A percentile compares a stretch with the other conserved stretches of the same genome.
Conservation (phyloP, 2,113 vertebrate species). For the Archilochus colubris region DNA sequence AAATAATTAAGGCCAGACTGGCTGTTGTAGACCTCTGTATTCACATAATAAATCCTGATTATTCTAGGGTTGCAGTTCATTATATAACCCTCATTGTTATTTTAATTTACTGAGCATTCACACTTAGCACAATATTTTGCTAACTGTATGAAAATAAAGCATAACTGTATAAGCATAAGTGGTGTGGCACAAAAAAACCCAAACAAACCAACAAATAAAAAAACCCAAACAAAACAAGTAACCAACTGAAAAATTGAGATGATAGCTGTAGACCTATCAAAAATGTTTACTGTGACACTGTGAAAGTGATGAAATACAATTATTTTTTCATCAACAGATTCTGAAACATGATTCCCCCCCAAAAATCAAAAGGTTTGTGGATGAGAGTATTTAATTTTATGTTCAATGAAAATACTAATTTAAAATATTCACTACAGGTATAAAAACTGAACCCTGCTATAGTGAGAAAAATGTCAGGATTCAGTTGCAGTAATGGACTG, state of each 20-base stretch:
- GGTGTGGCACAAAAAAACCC: neutral
- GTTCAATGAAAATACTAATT: neutral
- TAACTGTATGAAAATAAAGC: neutral
- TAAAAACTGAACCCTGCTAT: neutral
- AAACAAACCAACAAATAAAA: neutral
- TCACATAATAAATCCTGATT: neutral
- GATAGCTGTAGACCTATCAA: neutral
- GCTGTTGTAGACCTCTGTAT: neutral
- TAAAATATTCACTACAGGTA: neutral
- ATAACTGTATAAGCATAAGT: neutral
- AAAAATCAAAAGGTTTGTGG: neutral
- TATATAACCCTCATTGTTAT: neutral
- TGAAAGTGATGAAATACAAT: neutral
- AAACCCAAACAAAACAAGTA: neutral
- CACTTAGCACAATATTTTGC: neutral
- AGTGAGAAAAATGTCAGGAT: neutral
- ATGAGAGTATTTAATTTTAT: neutral
- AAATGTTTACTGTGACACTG: neutral
- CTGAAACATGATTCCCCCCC: neutral
- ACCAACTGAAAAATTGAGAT: neutral
- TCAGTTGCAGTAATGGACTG: neutral
- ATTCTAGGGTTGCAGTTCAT: neutral
- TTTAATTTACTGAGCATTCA: neutral
- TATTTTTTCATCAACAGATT: neutral
- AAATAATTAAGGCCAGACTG: neutral